Evolutionary conservation across 2,797 vertebrate species (phyloP), one percentile per base, ranked within the genome.

Genomic region (Tapera naevia): DNA sequence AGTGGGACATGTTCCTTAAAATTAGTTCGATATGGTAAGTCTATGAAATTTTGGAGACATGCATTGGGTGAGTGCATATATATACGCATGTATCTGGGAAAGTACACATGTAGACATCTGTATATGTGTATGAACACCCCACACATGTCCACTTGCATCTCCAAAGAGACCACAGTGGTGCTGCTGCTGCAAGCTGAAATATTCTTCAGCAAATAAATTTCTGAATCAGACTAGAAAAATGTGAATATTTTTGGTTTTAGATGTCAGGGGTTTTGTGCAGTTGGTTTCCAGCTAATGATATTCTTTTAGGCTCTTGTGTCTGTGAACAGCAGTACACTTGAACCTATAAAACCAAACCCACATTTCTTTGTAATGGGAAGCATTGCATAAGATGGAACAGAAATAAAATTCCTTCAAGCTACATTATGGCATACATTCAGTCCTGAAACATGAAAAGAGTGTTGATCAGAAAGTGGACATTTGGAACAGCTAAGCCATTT

Each of bases 371-470:
- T 17, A 8, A 10, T 0, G 17, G 54, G 62, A 57, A 28, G 14
- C 7, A 4, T 32, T 37, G 54, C 12, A 0, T 9, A 37, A 33
- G 32, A 18, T 10, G 11, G 33, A 72, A 15, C 15, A 45, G 28
- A 17, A 50, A n/a, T 3, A 2, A 16, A 61, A 57, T 58, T 23
- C 61, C 58, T 79, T 33, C 28, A n/a, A 8, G 33, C 19, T 25
- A 2, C 11, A 0, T 5, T 23, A 7, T 11, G 57, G 30, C 5
- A 2, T 3, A 6, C 9, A 7, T 9, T n/a, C 60, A 39, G 19
- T n/a, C 48, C 69, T 50, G 46, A 35, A 30, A 15, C 27, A 5
- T 5, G 57, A 16, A 28, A 33, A 22, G 15, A 12, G 24, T 4
- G 17, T 12, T 8, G 45, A 15, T 51, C 43, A 43, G 41, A 41